Evolutionary conservation across 2,797 vertebrate species (phyloP).

Genomic region (Oreochromis grahami): DNA sequence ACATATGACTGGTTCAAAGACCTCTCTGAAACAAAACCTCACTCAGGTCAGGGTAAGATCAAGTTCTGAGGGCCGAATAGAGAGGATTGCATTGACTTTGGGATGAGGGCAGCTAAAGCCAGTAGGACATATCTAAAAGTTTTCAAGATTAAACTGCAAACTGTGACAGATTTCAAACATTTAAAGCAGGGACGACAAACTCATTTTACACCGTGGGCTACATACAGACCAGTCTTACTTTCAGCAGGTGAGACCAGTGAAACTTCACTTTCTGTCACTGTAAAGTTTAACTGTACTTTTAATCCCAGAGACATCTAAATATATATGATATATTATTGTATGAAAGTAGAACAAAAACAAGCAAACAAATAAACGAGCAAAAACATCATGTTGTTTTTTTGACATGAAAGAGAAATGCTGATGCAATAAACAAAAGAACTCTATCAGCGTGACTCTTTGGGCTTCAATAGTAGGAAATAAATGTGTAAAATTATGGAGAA

Average conservation of each 20-base stretch:
- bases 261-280: neutral
- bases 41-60: conserved; percentile 75
- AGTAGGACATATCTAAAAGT: neutral
- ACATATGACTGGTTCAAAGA: conserved; percentile 57
- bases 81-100: conserved; percentile 59
- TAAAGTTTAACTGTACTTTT: neutral
- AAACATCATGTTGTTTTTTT: fast-evolving
- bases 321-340: neutral
- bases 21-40: conserved; percentile 61
- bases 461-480: neutral
- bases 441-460: neutral
- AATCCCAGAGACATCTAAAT: neutral
- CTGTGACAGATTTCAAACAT: neutral
- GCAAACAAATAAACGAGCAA: neutral
- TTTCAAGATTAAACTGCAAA: neutral
- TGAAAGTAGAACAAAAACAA: neutral
- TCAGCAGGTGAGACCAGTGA: neutral
- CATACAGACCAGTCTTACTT: neutral
- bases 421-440: neutral
- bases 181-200: neutral
- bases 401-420: neutral
- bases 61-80: conserved; percentile 63
- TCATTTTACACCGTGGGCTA: neutral
- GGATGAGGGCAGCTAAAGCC: conserved; percentile 10
- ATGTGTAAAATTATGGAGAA: neutral